Evolutionary conservation across 1,140 invertebrate species (phyloP).

Genomic region (Anastrepha ludens): DNA sequence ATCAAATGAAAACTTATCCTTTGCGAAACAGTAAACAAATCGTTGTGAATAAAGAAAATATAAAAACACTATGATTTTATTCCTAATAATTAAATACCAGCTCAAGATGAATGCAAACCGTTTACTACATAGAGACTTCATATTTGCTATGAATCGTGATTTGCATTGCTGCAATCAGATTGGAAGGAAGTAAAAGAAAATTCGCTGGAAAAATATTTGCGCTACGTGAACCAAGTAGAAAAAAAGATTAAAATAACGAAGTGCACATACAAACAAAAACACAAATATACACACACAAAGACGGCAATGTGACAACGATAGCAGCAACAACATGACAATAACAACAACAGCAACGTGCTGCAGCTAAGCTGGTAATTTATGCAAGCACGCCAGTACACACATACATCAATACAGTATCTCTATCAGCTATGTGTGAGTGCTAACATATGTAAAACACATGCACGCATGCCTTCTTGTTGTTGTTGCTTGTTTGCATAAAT

Average conservation of each 20-base stretch:
- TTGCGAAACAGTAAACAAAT: too few relatives aligned
- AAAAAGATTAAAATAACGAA: background rate
- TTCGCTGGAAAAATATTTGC: too few relatives aligned
- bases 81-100: too few relatives aligned
- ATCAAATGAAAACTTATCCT: too few relatives aligned
- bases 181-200: too few relatives aligned
- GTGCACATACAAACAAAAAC: background rate
- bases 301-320: background rate
- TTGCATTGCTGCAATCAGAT: too few relatives aligned
- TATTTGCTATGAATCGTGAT: too few relatives aligned
- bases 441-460: background rate
- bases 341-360: background rate
- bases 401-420: background rate
- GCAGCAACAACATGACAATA: background rate
- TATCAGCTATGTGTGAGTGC: background rate
- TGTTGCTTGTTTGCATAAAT: conserved; percentile 22
- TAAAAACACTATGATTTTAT: too few relatives aligned
- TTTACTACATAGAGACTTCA: too few relatives aligned
- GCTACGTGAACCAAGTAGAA: background rate
- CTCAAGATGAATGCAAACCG: too few relatives aligned
- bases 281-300: background rate
- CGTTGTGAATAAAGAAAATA: too few relatives aligned
- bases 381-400: background rate
- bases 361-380: background rate
- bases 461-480: background rate